A percentile compares a stretch with the other conserved stretches of the same genome.
Evolutionary conservation across 2,888 invertebrate species (phyloP).

Genomic region (Metellina segmentata): DNA sequence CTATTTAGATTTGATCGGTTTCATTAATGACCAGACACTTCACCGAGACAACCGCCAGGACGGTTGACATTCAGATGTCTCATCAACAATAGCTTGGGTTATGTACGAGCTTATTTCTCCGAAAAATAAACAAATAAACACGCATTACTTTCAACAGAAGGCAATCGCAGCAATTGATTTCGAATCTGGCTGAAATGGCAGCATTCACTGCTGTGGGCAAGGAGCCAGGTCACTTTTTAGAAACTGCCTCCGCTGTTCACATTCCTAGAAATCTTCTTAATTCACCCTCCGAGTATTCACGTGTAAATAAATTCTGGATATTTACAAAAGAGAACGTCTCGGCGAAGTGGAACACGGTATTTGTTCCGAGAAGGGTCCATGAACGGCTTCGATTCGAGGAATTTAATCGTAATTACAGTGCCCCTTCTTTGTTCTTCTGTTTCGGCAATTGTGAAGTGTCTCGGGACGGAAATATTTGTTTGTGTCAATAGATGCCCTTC

Average conservation of each 20-base stretch:
- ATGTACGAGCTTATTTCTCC: no score
- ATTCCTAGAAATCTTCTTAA: constrained; percentile 3
- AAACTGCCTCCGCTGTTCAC: constrained; percentile 8
- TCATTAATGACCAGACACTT: no score
- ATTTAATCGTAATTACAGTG: constrained; percentile 13
- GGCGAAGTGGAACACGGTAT: background rate
- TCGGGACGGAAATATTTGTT: background rate
- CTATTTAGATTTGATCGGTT: no score
- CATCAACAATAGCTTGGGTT: no score
- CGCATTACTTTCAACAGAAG: background rate
- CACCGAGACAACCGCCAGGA: no score
- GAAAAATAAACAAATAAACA: no score
- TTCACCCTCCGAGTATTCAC: background rate
- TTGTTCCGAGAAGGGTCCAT: background rate
- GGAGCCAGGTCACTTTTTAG: constrained; percentile 6
- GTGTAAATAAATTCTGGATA: constrained; percentile 20
- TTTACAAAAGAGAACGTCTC: background rate
- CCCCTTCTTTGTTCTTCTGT: background rate
- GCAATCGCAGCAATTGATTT: background rate
- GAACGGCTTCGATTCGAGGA: background rate
- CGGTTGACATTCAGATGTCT: no score
- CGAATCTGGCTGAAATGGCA: background rate
- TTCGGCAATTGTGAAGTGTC: background rate
- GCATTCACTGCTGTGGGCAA: background rate
- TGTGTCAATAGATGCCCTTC: background rate